These are phyloP conservation scores for Leucophora obtusa DNA, from an alignment of 2,888 invertebrate genomes.

Conservation along the genomic window DNA sequence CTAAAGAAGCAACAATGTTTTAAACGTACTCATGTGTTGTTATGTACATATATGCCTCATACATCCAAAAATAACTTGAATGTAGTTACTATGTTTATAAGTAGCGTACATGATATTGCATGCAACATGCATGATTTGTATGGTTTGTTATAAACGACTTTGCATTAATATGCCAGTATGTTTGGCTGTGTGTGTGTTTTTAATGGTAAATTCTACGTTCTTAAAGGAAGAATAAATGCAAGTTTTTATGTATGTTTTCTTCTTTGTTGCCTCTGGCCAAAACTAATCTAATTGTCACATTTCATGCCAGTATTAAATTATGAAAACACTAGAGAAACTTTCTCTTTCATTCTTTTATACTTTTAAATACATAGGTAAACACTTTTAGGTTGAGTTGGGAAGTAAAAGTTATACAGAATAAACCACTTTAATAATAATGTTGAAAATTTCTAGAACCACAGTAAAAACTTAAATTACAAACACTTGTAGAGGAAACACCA, in stretches of 20 bases:
- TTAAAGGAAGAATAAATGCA: too few species aligned
- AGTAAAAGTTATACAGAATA: too few species aligned
- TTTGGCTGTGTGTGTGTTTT: too few species aligned
- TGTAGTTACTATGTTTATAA: neutral
- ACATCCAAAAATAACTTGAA: too few species aligned
- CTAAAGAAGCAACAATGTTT: neutral
- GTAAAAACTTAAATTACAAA: too few species aligned
- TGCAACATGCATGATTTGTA: conserved; percentile 13
- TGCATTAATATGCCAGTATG: too few species aligned
- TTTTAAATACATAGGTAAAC: too few species aligned
- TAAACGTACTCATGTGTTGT: neutral
- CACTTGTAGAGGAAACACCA: too few species aligned
- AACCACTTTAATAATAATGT: too few species aligned
- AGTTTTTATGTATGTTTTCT: neutral
- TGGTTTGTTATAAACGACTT: neutral
- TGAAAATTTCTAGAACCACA: too few species aligned
- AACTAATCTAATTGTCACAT: neutral
- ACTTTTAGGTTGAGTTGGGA: too few species aligned
- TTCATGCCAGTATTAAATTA: neutral
- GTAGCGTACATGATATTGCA: neutral
- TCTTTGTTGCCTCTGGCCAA: neutral
- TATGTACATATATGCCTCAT: neutral
- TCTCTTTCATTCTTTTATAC: neutral
- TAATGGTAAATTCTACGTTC: too few species aligned
- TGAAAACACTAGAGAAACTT: neutral